Conservation (phyloP, 2,797 vertebrate genomes). For the Erethizon dorsatum region DNA sequence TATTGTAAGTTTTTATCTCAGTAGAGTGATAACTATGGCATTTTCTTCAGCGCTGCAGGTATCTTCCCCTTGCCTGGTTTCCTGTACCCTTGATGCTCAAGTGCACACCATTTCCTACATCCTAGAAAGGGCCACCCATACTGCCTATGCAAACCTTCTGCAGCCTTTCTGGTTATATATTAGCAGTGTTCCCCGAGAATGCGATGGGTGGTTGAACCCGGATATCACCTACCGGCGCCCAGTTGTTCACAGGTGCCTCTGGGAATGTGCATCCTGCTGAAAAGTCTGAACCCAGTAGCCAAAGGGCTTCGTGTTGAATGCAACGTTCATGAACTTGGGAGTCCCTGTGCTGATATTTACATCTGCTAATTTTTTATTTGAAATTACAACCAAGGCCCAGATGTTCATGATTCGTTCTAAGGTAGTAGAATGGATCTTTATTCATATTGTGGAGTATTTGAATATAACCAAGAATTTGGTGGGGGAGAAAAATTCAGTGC, state of each 20-base stretch:
- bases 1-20: not conserved
- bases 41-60: constrained; percentile 43
- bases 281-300: not conserved
- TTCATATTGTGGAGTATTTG: constrained; percentile 67
- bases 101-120: not conserved
- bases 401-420: constrained; percentile 69
- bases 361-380: not conserved
- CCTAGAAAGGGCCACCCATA: not conserved
- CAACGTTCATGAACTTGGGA: not conserved
- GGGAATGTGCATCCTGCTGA: not conserved
- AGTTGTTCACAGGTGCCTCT: not conserved
- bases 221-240: not conserved
- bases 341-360: constrained; percentile 65
- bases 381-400: constrained; percentile 21
- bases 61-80: not conserved
- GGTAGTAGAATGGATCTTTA: constrained; percentile 58
- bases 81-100: not conserved
- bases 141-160: not conserved
- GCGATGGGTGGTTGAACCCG: not conserved
- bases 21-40: not conserved
- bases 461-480: constrained; percentile 67
- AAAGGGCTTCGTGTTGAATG: constrained; percentile 53
- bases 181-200: not conserved
- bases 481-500: not conserved
- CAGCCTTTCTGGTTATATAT: not conserved